phyloP scores from a whole-genome alignment of 2,113 vertebrate genomes.

The Eonycteris spelaea region DNA sequence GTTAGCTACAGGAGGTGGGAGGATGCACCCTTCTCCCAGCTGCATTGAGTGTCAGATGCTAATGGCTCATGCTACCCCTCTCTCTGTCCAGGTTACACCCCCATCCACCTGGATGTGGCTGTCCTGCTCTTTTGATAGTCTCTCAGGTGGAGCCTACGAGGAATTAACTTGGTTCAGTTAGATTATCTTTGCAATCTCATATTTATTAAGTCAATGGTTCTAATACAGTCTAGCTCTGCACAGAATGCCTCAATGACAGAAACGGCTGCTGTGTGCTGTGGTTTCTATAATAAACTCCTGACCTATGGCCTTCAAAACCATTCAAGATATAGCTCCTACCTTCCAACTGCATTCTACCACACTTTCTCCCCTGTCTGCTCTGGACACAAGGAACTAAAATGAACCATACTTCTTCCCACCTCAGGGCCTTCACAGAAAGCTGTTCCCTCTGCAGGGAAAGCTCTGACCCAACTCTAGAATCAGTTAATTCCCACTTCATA shows the following conservation, averaged over 20 bases:
- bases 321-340: neutral
- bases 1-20: neutral
- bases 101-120: neutral
- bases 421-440: neutral
- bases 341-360: neutral
- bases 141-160: neutral
- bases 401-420: neutral
- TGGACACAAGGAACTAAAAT: neutral
- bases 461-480: neutral
- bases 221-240: neutral
- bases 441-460: neutral
- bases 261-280: no score
- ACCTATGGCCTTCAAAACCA: neutral
- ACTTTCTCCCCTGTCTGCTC: neutral
- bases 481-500: neutral
- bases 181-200: neutral
- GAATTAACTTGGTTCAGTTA: neutral
- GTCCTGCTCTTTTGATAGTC: neutral
- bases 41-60: neutral
- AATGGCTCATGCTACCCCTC: neutral
- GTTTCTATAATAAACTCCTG: neutral
- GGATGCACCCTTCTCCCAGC: fast-evolving
- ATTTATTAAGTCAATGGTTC: neutral
- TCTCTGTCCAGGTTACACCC: neutral
- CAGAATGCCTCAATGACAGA: neutral